Percentiles rank a stretch among this genome's conserved stretches.
Conservation (phyloP, 2,888 invertebrate genomes). For the Entomobrya proxima region DNA sequence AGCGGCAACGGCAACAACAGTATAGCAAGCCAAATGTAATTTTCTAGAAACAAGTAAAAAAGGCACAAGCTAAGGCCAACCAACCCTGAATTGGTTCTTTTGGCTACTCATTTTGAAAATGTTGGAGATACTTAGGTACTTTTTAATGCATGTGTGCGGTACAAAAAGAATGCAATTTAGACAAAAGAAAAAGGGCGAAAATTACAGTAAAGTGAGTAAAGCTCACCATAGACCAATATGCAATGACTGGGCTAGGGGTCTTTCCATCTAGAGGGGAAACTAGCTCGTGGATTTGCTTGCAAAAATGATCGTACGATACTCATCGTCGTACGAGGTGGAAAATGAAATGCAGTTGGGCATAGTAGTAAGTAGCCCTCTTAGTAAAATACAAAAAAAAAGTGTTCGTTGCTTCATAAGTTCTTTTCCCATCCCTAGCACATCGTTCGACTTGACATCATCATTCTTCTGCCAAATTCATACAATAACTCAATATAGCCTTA, state of each 20-base stretch:
- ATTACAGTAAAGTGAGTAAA: conserved; percentile 16
- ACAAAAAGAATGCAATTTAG: neutral
- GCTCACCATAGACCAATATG: neutral
- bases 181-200: conserved; percentile 40
- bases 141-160: neutral
- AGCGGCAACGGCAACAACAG: neutral
- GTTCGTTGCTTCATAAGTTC: conserved; percentile 10
- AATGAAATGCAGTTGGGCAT: neutral
- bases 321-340: conserved; percentile 35
- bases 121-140: neutral
- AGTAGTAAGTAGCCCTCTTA: too few relatives aligned
- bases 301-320: conserved; percentile 63
- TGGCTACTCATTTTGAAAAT: neutral
- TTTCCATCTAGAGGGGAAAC: conserved; percentile 4
- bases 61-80: neutral
- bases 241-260: neutral
- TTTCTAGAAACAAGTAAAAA: neutral
- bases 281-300: conserved; percentile 55
- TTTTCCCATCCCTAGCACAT: neutral
- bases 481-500: too few relatives aligned
- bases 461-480: too few relatives aligned
- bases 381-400: conserved; percentile 1
- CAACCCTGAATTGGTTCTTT: neutral
- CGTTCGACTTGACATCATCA: neutral
- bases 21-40: neutral